Conservation (phyloP, 2,888 invertebrate genomes). For the Cephus sareptanus region DNA sequence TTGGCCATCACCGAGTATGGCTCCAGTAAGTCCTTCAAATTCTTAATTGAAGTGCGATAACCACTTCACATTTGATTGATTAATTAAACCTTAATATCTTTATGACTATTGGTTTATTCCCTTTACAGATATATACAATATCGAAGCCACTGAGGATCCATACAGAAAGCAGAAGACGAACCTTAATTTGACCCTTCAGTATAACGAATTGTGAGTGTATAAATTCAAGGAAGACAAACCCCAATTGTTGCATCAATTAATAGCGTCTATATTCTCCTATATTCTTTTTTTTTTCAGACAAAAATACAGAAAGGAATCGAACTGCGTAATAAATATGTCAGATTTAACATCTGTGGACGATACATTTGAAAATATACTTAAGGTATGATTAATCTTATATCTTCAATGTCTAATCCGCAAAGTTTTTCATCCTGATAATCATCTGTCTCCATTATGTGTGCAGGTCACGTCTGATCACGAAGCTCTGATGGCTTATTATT, state of each 20-base stretch:
- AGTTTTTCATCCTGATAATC: slow-evolving; percentile 22
- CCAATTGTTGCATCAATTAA: background rate
- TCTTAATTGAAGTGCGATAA: slow-evolving; percentile 1
- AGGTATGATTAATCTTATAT: slow-evolving; percentile 58
- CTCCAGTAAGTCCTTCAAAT: slow-evolving; percentile 63
- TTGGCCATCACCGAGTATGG: slow-evolving; percentile 75
- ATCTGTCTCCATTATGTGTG: slow-evolving; percentile 47
- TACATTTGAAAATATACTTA: slow-evolving; percentile 70
- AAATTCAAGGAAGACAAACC: background rate
- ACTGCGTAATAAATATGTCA: slow-evolving; percentile 56
- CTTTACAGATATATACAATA: slow-evolving; percentile 57
- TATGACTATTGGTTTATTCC: background rate
- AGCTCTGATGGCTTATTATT: slow-evolving; percentile 91
- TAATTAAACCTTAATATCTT: background rate
- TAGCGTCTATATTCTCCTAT: background rate
- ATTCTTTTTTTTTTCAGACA: background rate
- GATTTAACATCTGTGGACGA: slow-evolving; percentile 63
- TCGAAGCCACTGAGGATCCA: slow-evolving; percentile 54
- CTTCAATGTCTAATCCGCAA: slow-evolving; percentile 61
- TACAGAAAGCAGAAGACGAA: slow-evolving; percentile 70
- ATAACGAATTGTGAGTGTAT: slow-evolving; percentile 69
- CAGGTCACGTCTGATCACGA: slow-evolving; percentile 88
- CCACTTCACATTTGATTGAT: background rate
- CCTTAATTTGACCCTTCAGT: slow-evolving; percentile 72
- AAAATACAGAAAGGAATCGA: slow-evolving; percentile 34